Percentiles rank a stretch among this genome's conserved stretches.
Conservation (phyloP, 92 coral and sea anemone species). For the Diadumene lineata region DNA sequence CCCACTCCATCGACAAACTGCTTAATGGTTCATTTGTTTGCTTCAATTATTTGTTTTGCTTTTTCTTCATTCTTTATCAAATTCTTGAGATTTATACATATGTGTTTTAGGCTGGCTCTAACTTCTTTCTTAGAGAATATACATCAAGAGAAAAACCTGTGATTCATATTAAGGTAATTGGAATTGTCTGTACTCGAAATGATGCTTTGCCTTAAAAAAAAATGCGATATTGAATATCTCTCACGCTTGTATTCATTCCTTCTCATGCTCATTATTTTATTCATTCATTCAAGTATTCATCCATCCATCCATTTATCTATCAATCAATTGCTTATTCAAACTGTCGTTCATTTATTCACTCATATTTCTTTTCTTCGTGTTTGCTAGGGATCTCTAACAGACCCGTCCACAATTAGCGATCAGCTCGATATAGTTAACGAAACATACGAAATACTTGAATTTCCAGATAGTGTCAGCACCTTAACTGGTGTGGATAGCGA, state of each 20-base stretch:
- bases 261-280: not conserved
- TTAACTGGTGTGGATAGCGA: slow-evolving; percentile 30
- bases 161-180: slow-evolving; percentile 45
- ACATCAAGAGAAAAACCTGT: slow-evolving; percentile 85
- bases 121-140: slow-evolving; percentile 82
- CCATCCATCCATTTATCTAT: not conserved
- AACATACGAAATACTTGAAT: slow-evolving; percentile 64
- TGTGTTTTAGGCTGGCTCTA: slow-evolving; percentile 71
- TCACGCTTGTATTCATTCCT: not conserved
- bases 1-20: not conserved
- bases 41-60: not conserved
- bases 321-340: not conserved
- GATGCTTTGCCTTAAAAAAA: no score
- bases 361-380: not conserved
- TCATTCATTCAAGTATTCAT: not conserved
- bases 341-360: not conserved
- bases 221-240: no score
- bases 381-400: slow-evolving; percentile 72
- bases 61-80: not conserved
- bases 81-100: no score
- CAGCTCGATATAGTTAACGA: slow-evolving; percentile 64
- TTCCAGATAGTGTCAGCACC: slow-evolving; percentile 64
- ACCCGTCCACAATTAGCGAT: slow-evolving; percentile 70
- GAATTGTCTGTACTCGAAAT: no score
- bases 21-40: not conserved